Percentiles rank a stretch among this genome's conserved stretches.
Evolutionary conservation across 1,140 invertebrate genomes (phyloP).

Genomic region (Liolophura sinensis): DNA sequence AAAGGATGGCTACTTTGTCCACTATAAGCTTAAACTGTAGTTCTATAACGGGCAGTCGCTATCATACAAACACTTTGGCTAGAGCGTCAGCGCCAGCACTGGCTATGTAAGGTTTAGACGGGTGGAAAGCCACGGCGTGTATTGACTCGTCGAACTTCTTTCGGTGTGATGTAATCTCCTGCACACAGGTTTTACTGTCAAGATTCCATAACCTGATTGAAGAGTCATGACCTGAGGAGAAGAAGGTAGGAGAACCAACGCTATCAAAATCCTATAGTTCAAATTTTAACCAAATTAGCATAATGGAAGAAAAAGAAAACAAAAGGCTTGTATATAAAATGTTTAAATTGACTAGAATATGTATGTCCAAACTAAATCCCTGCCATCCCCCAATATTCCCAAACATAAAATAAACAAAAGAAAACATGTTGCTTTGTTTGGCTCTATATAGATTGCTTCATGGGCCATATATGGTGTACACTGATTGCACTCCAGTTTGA

Average conservation of each 20-base stretch:
- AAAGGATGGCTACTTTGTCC: no score
- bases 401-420: no score
- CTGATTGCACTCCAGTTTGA: no score
- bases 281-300: no score
- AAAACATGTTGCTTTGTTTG: no score
- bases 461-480: no score
- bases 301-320: no score
- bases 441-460: no score
- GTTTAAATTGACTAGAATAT: no score
- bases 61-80: conserved; percentile 87
- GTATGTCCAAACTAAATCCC: no score
- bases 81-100: conserved; percentile 97
- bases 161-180: conserved; percentile 98
- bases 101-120: conserved; percentile 96
- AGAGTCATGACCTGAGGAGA: conserved; percentile 92
- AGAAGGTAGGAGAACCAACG: background rate
- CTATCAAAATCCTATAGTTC: background rate
- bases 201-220: conserved; percentile 99
- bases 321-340: no score
- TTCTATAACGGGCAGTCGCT: background rate
- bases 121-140: conserved; percentile 98
- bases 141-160: conserved; percentile 99
- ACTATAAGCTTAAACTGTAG: background rate
- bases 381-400: no score
- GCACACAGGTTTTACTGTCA: conserved; percentile 97